Conservation (phyloP, 2,888 invertebrate genomes). For the Tuta absoluta region DNA sequence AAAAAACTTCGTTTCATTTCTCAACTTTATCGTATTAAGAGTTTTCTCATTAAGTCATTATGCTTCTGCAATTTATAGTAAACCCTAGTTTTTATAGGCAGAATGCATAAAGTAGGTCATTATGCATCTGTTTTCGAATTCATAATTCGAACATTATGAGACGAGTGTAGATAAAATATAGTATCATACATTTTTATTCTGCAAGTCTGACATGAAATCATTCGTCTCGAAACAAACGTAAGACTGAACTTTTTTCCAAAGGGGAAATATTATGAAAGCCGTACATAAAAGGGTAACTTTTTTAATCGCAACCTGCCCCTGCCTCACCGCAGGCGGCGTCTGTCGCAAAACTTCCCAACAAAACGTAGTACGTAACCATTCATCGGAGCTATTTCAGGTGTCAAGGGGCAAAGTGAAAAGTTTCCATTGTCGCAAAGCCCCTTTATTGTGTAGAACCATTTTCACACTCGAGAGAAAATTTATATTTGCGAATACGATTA, state of each 20-base stretch:
- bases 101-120: too few relatives aligned
- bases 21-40: too few relatives aligned
- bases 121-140: too few relatives aligned
- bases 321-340: slow-evolving; percentile 42
- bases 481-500: slow-evolving; percentile 29
- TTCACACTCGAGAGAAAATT: slow-evolving; percentile 46
- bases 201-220: neutral
- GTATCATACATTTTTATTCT: too few relatives aligned
- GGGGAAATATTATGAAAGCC: slow-evolving; percentile 46
- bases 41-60: too few relatives aligned
- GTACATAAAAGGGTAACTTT: slow-evolving; percentile 55
- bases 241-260: slow-evolving; percentile 31
- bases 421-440: slow-evolving; percentile 54
- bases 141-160: too few relatives aligned
- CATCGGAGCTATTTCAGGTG: slow-evolving; percentile 60
- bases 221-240: neutral
- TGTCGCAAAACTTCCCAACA: slow-evolving; percentile 47
- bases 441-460: slow-evolving; percentile 53
- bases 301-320: slow-evolving; percentile 60
- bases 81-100: too few relatives aligned
- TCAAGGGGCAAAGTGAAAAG: slow-evolving; percentile 63
- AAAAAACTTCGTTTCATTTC: too few relatives aligned
- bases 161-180: too few relatives aligned
- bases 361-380: slow-evolving; percentile 51
- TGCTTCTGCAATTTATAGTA: too few relatives aligned